Evolutionary conservation across 2,113 vertebrate genomes (phyloP).

Genomic region (Macrotis lagotis): DNA sequence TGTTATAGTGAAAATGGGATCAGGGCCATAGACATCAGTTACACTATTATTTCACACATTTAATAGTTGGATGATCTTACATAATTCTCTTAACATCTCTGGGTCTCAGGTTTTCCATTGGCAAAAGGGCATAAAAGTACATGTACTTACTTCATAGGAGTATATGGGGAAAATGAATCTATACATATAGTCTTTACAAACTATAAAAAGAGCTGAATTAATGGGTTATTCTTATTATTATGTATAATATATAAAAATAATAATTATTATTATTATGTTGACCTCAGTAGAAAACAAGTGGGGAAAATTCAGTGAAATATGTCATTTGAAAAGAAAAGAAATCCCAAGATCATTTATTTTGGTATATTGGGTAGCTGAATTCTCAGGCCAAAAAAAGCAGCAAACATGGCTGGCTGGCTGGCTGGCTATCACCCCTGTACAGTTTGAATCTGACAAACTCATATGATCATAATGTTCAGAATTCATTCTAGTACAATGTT

Average conservation of each 20-base stretch:
- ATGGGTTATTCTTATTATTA: neutral
- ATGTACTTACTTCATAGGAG: neutral
- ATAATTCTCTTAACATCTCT: neutral
- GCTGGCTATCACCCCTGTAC: neutral
- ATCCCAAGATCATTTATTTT: neutral
- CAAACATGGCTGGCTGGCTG: neutral
- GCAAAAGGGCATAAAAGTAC: neutral
- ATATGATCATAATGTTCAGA: neutral
- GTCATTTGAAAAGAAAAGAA: neutral
- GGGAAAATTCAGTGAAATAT: neutral
- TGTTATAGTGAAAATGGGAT: neutral
- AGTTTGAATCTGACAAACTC: neutral
- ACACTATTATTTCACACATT: neutral
- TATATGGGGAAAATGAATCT: neutral
- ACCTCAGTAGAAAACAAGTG: neutral
- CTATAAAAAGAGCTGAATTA: neutral
- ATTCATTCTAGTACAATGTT: neutral
- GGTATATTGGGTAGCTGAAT: neutral
- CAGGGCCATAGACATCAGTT: neutral
- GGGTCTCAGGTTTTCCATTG: neutral
- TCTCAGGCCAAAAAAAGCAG: neutral
- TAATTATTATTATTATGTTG: too few relatives aligned
- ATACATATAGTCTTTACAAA: neutral
- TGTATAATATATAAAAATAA: too few relatives aligned
- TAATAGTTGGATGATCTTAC: neutral